phyloP scores from a whole-genome alignment of 2,113 vertebrate species.

The Columba livia region DNA sequence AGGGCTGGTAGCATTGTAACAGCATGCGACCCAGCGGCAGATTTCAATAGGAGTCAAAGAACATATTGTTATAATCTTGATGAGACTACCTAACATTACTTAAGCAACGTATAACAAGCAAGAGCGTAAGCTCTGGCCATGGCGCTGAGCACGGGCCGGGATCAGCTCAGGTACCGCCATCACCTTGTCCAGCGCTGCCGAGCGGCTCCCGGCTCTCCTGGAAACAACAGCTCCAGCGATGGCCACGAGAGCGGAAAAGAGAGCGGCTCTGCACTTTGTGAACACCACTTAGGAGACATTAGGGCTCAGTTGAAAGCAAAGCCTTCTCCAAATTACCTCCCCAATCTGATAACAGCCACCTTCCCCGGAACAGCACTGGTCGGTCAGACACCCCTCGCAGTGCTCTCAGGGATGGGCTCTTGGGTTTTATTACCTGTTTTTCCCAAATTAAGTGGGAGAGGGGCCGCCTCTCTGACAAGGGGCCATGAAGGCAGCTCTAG shows the following conservation, averaged over 20 bases:
- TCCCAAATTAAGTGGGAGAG: not conserved
- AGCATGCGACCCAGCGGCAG: not conserved
- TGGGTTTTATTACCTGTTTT: not conserved
- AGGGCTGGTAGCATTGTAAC: not conserved
- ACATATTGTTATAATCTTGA: not conserved
- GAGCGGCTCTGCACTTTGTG: not conserved
- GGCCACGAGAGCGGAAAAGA: not conserved
- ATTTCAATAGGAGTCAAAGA: not conserved
- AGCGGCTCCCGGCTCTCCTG: not conserved
- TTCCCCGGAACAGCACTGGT: not conserved
- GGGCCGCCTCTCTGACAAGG: rapidly evolving
- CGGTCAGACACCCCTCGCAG: not conserved
- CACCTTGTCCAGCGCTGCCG: not conserved
- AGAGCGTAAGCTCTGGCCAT: not conserved
- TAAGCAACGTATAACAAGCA: not conserved
- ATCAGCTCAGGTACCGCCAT: not conserved
- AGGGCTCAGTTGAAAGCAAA: not conserved
- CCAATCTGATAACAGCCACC: not conserved
- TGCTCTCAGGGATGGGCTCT: not conserved
- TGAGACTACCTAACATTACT: not conserved
- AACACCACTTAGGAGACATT: not conserved
- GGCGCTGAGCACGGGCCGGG: rapidly evolving
- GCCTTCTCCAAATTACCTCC: not conserved
- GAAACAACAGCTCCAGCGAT: not conserved
- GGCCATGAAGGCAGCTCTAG: not conserved